Evolutionary conservation across 1,140 invertebrate species (phyloP).

Genomic region (Diploscapter pachys): DNA sequence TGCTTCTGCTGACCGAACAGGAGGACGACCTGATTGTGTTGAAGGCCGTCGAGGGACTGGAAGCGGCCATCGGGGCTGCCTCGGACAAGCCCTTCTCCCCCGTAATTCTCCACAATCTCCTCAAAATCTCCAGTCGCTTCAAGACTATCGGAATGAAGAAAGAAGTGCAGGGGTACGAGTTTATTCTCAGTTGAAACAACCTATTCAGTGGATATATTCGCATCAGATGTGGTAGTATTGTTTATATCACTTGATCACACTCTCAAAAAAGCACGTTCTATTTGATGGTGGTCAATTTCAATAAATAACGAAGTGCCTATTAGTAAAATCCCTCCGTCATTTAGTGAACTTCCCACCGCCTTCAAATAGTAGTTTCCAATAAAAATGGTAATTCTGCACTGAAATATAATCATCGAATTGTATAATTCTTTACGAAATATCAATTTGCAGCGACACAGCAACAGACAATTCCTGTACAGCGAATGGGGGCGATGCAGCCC

Average conservation of each 20-base stretch:
- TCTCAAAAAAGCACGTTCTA: background rate
- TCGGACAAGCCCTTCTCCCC: conserved; percentile 16
- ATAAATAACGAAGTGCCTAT: background rate
- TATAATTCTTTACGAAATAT: no score
- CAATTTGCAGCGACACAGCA: no score
- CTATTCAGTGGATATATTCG: conserved; percentile 28
- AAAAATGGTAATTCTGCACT: background rate
- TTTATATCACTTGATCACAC: background rate
- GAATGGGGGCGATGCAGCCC: no score
- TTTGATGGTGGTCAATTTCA: background rate
- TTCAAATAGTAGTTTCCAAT: background rate
- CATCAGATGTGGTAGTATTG: background rate
- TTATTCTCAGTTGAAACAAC: no score
- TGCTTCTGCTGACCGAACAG: conserved; percentile 18
- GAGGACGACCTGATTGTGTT: conserved; percentile 16
- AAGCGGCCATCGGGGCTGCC: conserved; percentile 3
- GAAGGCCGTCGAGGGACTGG: conserved; percentile 4
- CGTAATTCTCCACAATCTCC: conserved; percentile 15
- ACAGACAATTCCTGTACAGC: no score
- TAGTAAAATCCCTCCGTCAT: conserved; percentile 2
- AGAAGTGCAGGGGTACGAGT: no score
- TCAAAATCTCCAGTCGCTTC: conserved; percentile 14
- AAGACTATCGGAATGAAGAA: no score
- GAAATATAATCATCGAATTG: background rate
- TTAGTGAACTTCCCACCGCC: background rate